Evolutionary conservation across 2,113 vertebrate genomes (phyloP), one percentile per base, ranked within the genome.

Genomic region (Phodopus roborovskii): DNA sequence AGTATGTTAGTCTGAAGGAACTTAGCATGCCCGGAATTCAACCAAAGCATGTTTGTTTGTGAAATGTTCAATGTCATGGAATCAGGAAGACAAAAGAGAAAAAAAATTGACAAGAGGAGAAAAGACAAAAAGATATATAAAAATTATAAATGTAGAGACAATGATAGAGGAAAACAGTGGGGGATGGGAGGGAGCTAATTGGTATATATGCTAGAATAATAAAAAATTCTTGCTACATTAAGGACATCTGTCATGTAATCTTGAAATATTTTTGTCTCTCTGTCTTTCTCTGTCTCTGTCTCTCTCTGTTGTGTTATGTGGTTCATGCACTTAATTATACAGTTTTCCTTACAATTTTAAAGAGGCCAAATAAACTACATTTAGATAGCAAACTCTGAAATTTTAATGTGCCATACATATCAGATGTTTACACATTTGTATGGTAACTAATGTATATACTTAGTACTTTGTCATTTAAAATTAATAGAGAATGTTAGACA

Each of bases 71-170:
- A 10, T 50, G 36, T 5, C 16, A 70, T 36, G 15, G 7, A 70
- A 88, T 83, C 1, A 0, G 36, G 26, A 56, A 83, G 42, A 48
- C 0, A 45, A 16, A 19, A 82, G 77, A n/a, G 17, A 5, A 33
- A n/a, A 30, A 19, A 3, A 78, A n/a, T n/a, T n/a, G 48, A 33
- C 5, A 20, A 2, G 1, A 0, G n/a, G 33, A 45, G n/a, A 62
- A 12, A 28, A 42, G 5, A 30, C 56, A 2, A 39, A 28, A n/a
- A 71, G 53, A 85, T 26, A 39, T 3, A 39, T 11, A 26, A 17
- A 28, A 77, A 3, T 56, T 77, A 48, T 48, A 77, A 33, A 48
- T 75, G 13, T 77, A 77, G 24, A 77, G 74, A 77, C 74, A 77
- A 8, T 48, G 39, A 7, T 13, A 28, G 42, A 30, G 42, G 7